Evolutionary conservation across 1,140 invertebrate species (phyloP).

Genomic region (Vanessa atalanta): DNA sequence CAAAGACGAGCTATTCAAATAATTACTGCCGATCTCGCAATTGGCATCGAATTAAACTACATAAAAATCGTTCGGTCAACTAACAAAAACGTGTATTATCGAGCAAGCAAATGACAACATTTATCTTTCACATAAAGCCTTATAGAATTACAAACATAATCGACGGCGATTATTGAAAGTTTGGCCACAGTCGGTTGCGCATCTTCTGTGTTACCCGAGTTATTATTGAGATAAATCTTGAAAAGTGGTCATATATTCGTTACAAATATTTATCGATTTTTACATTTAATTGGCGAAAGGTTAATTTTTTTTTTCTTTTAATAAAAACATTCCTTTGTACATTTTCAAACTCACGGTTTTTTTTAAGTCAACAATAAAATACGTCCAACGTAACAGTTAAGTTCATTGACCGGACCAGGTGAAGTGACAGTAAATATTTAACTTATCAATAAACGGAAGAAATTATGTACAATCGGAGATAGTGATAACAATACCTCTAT

Average conservation of each 20-base stretch:
- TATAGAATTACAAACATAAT: constrained; percentile 48
- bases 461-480: constrained; percentile 59
- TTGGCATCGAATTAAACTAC: constrained; percentile 73
- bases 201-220: not conserved
- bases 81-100: constrained; percentile 59
- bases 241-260: not conserved
- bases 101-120: constrained; percentile 32
- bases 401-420: constrained; percentile 69
- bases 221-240: not conserved
- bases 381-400: constrained; percentile 31
- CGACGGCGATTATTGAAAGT: constrained; percentile 28
- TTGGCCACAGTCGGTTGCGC: constrained; percentile 9
- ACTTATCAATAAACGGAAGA: constrained; percentile 75
- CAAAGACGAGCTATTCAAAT: constrained; percentile 76
- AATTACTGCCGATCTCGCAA: constrained; percentile 71
- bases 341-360: not conserved
- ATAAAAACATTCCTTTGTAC: not conserved
- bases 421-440: constrained; percentile 67
- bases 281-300: too few relatives aligned
- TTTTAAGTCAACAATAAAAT: constrained; percentile 7
- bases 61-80: constrained; percentile 63
- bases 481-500: constrained; percentile 51
- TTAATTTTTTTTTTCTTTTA: constrained; percentile 2
- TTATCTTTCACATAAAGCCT: constrained; percentile 48
- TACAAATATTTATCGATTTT: too few relatives aligned